Conservation (phyloP, 2,113 vertebrate species). For the Cyprinodon tularosa region DNA sequence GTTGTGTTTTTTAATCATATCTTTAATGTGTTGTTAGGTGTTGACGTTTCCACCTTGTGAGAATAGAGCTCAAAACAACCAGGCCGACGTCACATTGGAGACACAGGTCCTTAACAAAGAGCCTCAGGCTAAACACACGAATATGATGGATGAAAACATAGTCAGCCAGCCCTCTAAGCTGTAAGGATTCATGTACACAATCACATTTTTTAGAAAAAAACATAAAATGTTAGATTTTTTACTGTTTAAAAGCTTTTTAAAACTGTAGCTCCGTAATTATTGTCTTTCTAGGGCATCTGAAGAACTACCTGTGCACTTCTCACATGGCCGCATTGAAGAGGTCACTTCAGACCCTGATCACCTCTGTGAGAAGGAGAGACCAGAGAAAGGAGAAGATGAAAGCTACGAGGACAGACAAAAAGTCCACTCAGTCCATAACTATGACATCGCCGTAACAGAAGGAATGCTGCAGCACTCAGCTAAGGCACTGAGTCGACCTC, state of each 20-base stretch:
- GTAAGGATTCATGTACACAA: conserved; percentile 10
- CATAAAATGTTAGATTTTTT: not conserved
- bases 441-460: conserved; percentile 48
- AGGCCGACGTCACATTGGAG: conserved; percentile 1
- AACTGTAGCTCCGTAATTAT: not conserved
- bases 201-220: not conserved
- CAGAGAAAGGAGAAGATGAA: not conserved
- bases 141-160: conserved; percentile 1
- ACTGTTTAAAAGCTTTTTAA: not conserved
- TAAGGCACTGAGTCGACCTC: conserved; percentile 55
- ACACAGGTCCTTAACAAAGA: not conserved
- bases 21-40: conserved; percentile 23
- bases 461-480: conserved; percentile 58
- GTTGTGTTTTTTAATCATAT: not conserved
- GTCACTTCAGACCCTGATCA: conserved; percentile 4
- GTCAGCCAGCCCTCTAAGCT: conserved; percentile 19
- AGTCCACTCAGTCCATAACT: conserved; percentile 43
- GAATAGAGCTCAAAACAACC: conserved; percentile 22
- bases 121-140: conserved; percentile 2
- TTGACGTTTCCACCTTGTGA: conserved; percentile 4
- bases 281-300: conserved; percentile 2
- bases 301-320: conserved; percentile 4
- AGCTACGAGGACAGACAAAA: not conserved
- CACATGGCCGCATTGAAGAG: conserved; percentile 6
- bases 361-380: not conserved